Evolutionary conservation across 2,113 vertebrate genomes (phyloP).

Genomic region (Hydropotes inermis): DNA sequence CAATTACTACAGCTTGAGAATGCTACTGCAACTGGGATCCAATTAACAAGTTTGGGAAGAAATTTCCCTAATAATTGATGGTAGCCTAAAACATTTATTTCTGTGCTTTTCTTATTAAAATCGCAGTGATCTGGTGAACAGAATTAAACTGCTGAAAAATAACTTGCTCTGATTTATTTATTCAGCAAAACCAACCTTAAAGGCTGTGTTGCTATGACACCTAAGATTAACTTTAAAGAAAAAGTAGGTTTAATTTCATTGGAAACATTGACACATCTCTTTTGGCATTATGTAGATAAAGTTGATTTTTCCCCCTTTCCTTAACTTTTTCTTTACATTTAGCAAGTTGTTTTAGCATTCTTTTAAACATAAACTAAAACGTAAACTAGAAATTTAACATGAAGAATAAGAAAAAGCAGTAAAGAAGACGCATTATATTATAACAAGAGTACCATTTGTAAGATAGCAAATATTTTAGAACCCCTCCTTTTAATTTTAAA

Average conservation of each 20-base stretch:
- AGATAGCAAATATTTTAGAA: conserved; percentile 39
- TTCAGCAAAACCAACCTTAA: conserved; percentile 24
- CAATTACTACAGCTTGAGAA: background rate
- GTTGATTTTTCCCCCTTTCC: background rate
- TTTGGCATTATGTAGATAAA: background rate
- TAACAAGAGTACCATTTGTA: background rate
- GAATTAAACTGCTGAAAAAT: conserved; percentile 47
- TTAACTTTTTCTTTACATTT: background rate
- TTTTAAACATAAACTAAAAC: conserved; percentile 22
- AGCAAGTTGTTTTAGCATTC: background rate
- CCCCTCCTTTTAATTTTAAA: background rate
- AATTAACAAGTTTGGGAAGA: background rate
- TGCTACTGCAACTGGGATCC: background rate
- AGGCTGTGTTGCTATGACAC: background rate
- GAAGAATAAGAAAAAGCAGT: conserved; percentile 29
- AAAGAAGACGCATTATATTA: background rate
- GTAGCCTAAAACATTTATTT: conserved; percentile 26
- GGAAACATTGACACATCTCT: background rate
- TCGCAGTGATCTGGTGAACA: background rate
- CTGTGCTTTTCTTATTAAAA: conserved; percentile 29
- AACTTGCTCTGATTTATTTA: background rate
- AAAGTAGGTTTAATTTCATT: conserved; percentile 23
- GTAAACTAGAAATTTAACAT: background rate
- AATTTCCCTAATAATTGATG: background rate
- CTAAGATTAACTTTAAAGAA: background rate